A percentile compares a stretch with the other conserved stretches of the same genome.
Evolutionary conservation across 2,797 vertebrate species (phyloP).

Genomic region (Sebastes diploproa): DNA sequence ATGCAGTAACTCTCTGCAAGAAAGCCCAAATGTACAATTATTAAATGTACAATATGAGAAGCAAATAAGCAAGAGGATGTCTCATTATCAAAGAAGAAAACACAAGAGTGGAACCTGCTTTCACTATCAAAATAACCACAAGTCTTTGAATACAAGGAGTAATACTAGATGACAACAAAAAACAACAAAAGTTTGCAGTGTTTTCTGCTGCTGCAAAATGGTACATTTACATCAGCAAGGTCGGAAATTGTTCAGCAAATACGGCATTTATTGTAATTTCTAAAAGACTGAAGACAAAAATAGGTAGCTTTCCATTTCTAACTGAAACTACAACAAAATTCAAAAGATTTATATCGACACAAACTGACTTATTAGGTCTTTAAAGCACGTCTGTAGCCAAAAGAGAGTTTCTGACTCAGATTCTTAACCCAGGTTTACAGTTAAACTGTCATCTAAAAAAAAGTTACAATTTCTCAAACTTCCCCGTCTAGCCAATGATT

Average conservation of each 20-base stretch:
- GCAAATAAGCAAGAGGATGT: background rate
- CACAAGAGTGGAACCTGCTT: background rate
- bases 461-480: background rate
- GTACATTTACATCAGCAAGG: background rate
- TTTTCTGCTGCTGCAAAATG: background rate
- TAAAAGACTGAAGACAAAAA: background rate
- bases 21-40: background rate
- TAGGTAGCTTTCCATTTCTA: background rate
- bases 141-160: background rate
- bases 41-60: background rate
- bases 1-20: background rate
- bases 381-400: background rate
- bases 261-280: background rate
- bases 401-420: background rate
- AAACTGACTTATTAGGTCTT: background rate
- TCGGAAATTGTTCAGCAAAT: background rate
- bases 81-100: background rate
- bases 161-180: background rate
- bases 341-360: background rate
- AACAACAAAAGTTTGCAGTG: background rate
- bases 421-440: background rate
- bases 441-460: background rate
- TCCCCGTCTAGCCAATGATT: constrained; percentile 5
- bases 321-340: background rate
- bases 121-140: background rate